phyloP scores from a whole-genome alignment of 1,140 invertebrate species.

The Scaptodrosophila lebanonensis region DNA sequence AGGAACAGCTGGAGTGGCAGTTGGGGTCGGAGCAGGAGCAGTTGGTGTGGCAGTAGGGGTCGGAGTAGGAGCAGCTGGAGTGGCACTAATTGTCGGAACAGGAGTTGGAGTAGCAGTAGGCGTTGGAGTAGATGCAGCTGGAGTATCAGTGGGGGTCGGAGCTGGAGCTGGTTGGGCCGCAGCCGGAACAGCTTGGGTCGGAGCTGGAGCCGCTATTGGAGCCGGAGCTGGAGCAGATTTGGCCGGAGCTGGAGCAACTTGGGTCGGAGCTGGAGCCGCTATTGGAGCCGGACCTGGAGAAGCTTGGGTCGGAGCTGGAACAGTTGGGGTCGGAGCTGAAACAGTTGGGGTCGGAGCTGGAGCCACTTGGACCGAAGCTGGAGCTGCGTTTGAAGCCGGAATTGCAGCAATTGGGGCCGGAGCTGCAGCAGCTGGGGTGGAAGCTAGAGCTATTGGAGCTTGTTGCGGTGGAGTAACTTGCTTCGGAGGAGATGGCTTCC shows the following conservation, averaged over 20 bases:
- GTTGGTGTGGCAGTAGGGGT: not conserved
- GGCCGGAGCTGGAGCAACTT: not conserved
- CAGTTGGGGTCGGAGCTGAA: not conserved
- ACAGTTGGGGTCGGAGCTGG: not conserved
- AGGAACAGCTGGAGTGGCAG: not conserved
- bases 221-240: not conserved
- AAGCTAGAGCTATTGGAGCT: constrained; percentile 2
- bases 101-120: not conserved
- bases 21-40: not conserved
- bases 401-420: not conserved
- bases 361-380: constrained; percentile 5
- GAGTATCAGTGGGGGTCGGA: not conserved
- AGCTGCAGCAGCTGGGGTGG: not conserved
- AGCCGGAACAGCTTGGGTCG: not conserved
- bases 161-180: not conserved
- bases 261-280: not conserved
- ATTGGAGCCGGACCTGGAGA: not conserved
- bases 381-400: not conserved
- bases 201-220: not conserved
- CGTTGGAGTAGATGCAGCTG: not conserved
- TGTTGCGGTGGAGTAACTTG: constrained; percentile 6
- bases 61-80: constrained; percentile 8
- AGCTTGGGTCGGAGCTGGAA: not conserved
- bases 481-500: constrained; percentile 5
- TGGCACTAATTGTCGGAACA: not conserved